Evolutionary conservation across 2,113 vertebrate species (phyloP).

Genomic region (Todiramphus chloris): DNA sequence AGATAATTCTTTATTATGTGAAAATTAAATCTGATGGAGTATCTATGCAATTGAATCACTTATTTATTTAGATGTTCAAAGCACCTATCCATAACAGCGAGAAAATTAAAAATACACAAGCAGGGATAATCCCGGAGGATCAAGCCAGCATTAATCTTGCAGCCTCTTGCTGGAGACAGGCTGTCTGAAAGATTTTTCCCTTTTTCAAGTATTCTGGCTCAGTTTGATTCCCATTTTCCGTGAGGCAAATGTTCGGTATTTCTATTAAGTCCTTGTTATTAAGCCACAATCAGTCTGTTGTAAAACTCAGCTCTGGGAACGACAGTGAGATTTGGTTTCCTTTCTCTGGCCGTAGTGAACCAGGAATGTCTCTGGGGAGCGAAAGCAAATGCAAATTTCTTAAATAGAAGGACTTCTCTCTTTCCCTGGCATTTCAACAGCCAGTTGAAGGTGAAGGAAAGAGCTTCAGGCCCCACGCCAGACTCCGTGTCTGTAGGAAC

Average conservation of each 20-base stretch:
- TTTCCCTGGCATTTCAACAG: background rate
- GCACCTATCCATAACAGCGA: background rate
- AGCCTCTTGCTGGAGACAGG: background rate
- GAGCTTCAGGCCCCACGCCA: background rate
- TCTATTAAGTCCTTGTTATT: background rate
- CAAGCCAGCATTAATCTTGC: background rate
- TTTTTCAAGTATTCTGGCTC: background rate
- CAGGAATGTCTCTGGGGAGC: rapidly evolving
- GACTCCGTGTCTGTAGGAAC: rapidly evolving
- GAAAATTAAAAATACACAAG: background rate
- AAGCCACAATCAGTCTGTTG: background rate
- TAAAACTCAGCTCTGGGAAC: background rate
- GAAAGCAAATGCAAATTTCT: background rate
- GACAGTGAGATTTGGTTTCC: background rate
- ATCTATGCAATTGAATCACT: background rate
- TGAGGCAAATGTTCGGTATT: rapidly evolving
- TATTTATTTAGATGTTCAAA: background rate
- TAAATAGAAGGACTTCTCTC: background rate
- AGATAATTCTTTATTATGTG: background rate
- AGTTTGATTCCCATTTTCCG: background rate
- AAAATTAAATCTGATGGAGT: background rate
- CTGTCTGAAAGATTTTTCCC: background rate
- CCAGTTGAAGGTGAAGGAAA: background rate
- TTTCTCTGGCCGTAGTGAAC: background rate
- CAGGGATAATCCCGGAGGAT: conserved; percentile 9